phyloP scores from a whole-genome alignment of 2,113 vertebrate genomes.

The Puffinus mauretanicus region DNA sequence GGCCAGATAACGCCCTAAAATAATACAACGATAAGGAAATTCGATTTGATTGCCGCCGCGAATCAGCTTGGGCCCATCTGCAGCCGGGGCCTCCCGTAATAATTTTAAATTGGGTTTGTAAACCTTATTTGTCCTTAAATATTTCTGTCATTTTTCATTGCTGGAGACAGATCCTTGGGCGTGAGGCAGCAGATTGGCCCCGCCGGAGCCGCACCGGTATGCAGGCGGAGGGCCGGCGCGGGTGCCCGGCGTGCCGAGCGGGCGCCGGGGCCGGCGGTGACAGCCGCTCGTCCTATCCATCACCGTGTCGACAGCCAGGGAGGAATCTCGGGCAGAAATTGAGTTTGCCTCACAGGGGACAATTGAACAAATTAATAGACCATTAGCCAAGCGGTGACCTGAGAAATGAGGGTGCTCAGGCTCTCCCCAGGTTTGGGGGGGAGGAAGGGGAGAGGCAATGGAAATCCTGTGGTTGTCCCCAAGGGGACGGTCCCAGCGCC shows the following conservation, averaged over 20 bases:
- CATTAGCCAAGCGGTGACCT: slow-evolving; percentile 99
- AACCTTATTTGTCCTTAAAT: slow-evolving; percentile 85
- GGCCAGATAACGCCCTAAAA: slow-evolving; percentile 96
- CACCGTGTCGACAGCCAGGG: slow-evolving; percentile 84
- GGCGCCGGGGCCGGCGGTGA: slow-evolving; percentile 75
- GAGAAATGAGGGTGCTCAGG: slow-evolving; percentile 84
- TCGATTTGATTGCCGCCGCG: slow-evolving; percentile 91
- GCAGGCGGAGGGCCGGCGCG: background rate
- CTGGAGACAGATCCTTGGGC: slow-evolving; percentile 75
- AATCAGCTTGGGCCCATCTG: slow-evolving; percentile 83
- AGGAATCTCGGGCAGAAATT: slow-evolving; percentile 85
- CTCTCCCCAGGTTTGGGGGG: slow-evolving; percentile 12
- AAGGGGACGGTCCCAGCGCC: background rate
- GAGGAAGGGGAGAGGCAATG: background rate
- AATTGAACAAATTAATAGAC: slow-evolving; percentile 99
- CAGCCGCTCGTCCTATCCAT: slow-evolving; percentile 97
- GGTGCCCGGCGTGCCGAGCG: slow-evolving; percentile 41
- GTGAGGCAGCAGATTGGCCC: slow-evolving; percentile 43
- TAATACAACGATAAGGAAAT: slow-evolving; percentile 98
- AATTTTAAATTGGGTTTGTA: slow-evolving; percentile 84
- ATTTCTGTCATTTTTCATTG: slow-evolving; percentile 87
- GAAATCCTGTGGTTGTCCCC: background rate
- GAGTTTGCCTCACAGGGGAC: slow-evolving; percentile 93
- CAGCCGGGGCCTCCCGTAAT: slow-evolving; percentile 74
- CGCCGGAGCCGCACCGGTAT: background rate